Evolutionary conservation across 2,888 invertebrate species (phyloP).

Genomic region (Pseudococcus longispinus): DNA sequence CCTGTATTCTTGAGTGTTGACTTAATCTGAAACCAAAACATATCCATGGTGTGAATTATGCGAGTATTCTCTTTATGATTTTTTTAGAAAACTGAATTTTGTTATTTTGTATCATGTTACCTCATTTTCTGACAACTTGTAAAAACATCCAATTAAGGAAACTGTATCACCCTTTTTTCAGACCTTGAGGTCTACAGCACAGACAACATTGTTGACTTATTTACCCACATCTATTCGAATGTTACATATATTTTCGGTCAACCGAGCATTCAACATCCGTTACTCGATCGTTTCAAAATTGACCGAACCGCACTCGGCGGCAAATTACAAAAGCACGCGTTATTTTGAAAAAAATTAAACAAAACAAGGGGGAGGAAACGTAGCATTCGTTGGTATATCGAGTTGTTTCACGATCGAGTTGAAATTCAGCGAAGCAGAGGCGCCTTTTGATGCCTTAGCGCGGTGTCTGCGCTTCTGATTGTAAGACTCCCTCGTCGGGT

Average conservation of each 20-base stretch:
- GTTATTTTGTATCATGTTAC: not conserved
- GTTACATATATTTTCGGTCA: constrained; percentile 11
- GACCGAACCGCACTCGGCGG: not conserved
- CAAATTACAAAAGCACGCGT: constrained; percentile 23
- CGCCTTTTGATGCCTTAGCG: constrained; percentile 34
- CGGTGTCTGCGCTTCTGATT: constrained; percentile 16
- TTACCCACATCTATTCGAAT: not conserved
- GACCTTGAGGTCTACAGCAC: not conserved
- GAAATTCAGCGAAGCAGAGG: constrained; percentile 3
- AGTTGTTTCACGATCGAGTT: constrained; percentile 1
- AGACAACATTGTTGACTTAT: not conserved
- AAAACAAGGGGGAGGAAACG: constrained; percentile 14
- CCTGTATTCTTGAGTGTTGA: too few relatives aligned
- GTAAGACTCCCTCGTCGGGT: not conserved
- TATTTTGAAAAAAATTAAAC: constrained; percentile 10
- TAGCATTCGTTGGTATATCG: not conserved
- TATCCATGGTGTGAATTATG: too few relatives aligned
- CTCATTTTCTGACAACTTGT: not conserved
- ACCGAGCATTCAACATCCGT: not conserved
- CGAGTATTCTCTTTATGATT: too few relatives aligned
- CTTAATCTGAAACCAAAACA: too few relatives aligned
- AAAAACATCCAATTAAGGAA: not conserved
- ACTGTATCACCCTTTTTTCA: not conserved
- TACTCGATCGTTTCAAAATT: not conserved
- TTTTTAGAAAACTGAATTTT: not conserved